These are phyloP conservation scores for Hecatera dysodea DNA, from an alignment of 2,888 invertebrate species.

Conservation along the genomic window DNA sequence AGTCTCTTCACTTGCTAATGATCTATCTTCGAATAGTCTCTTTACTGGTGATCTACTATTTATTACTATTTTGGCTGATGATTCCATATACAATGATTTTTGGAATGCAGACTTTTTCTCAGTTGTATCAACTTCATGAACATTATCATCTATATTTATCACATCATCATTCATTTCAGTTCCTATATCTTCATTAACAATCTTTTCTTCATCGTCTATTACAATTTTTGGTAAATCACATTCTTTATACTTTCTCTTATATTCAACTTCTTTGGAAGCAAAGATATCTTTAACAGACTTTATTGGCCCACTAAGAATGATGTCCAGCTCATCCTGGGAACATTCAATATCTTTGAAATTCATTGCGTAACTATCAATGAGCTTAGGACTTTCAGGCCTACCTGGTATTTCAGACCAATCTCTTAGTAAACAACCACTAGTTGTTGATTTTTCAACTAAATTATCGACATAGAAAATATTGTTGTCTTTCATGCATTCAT, in stretches of 20 bases:
- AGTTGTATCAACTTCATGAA: not conserved
- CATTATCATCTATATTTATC: not conserved
- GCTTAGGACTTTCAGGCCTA: constrained; percentile 90
- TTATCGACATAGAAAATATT: constrained; percentile 85
- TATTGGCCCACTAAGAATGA: constrained; percentile 81
- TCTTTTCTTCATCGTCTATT: constrained; percentile 18
- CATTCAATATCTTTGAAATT: constrained; percentile 79
- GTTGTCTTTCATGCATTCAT: constrained; percentile 75
- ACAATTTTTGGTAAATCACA: constrained; percentile 18
- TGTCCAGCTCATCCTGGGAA: constrained; percentile 81
- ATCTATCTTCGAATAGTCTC: constrained; percentile 5
- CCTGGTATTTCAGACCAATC: constrained; percentile 92
- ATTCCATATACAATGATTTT: constrained; percentile 4
- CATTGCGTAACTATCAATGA: constrained; percentile 64
- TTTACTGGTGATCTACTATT: constrained; percentile 26
- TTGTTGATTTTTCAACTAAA: constrained; percentile 83
- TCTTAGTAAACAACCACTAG: constrained; percentile 89
- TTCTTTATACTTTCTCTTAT: constrained; percentile 8
- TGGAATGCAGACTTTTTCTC: constrained; percentile 17
- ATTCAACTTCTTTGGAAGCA: constrained; percentile 47
- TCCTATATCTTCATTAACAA: not conserved
- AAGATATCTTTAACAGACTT: constrained; percentile 74
- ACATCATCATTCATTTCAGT: not conserved
- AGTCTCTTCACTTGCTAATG: constrained; percentile 16
- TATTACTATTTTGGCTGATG: constrained; percentile 5